Conservation (phyloP, 2,888 invertebrate genomes). For the Fragum fragum region DNA sequence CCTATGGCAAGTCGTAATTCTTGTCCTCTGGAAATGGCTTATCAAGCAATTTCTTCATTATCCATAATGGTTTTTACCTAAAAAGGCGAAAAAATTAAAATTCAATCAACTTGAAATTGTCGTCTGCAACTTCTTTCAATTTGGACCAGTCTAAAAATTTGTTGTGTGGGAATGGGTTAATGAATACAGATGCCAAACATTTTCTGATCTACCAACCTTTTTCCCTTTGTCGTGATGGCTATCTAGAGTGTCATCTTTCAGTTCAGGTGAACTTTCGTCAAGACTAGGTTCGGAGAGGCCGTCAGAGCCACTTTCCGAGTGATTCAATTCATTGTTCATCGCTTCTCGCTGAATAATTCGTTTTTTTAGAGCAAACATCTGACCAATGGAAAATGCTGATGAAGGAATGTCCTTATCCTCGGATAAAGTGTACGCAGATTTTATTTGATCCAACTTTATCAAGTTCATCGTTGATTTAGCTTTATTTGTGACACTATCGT, state of each 20-base stretch:
- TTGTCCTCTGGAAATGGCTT: too few relatives aligned
- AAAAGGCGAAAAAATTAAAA: too few relatives aligned
- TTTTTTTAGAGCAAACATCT: conserved; percentile 77
- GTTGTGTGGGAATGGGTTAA: too few relatives aligned
- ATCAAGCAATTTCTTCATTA: too few relatives aligned
- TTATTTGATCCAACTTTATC: conserved; percentile 79
- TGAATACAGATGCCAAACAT: too few relatives aligned
- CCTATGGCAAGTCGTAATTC: too few relatives aligned
- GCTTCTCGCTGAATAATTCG: conserved; percentile 73
- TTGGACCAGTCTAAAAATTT: too few relatives aligned
- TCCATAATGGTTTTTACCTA: too few relatives aligned
- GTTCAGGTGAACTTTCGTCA: conserved; percentile 40
- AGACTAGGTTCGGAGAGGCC: conserved; percentile 51
- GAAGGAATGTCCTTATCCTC: conserved; percentile 50
- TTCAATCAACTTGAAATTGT: too few relatives aligned
- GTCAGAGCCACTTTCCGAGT: conserved; percentile 45
- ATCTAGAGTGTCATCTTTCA: conserved; percentile 38
- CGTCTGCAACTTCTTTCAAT: too few relatives aligned
- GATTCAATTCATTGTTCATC: conserved; percentile 51
- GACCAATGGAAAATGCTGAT: conserved; percentile 68
- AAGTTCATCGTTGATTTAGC: conserved; percentile 49
- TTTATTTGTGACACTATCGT: conserved; percentile 26
- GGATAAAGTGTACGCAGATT: conserved; percentile 73
- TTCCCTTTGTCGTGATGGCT: conserved; percentile 31
- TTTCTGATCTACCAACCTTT: conserved; percentile 27